Evolutionary conservation across 2,888 invertebrate species (phyloP), one percentile per base, ranked within the genome.

Genomic region (Frankliniella fusca): DNA sequence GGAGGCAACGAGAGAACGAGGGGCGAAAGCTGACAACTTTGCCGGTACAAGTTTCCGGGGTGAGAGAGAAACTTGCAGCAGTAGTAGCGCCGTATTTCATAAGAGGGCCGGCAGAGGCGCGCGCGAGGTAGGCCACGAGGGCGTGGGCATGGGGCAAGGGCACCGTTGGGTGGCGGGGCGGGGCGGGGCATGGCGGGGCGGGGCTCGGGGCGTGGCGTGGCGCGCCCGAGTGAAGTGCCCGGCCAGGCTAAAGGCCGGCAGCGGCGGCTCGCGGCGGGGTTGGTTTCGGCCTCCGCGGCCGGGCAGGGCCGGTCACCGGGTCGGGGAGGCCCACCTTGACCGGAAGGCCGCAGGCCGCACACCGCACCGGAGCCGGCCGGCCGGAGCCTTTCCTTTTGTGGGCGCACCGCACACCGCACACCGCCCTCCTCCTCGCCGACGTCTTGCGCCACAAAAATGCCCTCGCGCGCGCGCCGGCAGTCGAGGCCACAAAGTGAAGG

Each of bases 51-150:
- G 70, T 76, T 76, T 76, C 70, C 70, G 70, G 70, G 27, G 23
- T 3, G 38, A 38, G 38, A 38, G 38, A 38, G 70, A 76, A 76
- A 76, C 70, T 76, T 76, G 70, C 70, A 76, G 70, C 27, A 76
- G 70, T 27, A 76, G 70, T 76, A 76, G 70, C 27, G 70, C 70
- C 70, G 70, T 76, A 76, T 76, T 76, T 76, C 70, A 76, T 76
- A 76, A 76, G 70, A 76, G 70, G 54, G 54, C 70, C n/a, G n/a
- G 70, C 23, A 23, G 70, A 20, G 65, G 20, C 70, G 23, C 70
- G 23, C 70, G 54, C 54, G 38, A 38, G 38, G 54, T 54, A 54
- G 38, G 15, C 61, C 20, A 18, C 15, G 61, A 54, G 7, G 54
- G 20, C 7, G 54, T 9, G 50, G 50, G 50, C 50, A 15, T 9